phyloP scores from a whole-genome alignment of 1,140 invertebrate genomes.

The Aphidius ervi region DNA sequence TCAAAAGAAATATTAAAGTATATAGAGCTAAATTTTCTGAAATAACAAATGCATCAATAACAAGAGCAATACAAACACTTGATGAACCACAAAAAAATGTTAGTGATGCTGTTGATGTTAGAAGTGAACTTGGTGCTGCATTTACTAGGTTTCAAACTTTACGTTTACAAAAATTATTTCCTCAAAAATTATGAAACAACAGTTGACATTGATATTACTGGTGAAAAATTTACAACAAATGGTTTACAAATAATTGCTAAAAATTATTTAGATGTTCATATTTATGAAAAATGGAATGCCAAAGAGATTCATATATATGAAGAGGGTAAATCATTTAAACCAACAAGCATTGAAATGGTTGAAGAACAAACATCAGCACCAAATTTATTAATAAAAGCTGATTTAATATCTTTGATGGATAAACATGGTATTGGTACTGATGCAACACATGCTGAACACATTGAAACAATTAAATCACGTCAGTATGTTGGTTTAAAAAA shows the following conservation, averaged over 20 bases:
- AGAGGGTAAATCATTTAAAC: constrained; percentile 73
- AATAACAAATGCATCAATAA: constrained; percentile 80
- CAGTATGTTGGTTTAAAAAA: constrained; percentile 79
- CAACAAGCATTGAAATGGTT: constrained; percentile 76
- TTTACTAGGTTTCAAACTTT: constrained; percentile 99
- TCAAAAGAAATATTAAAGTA: constrained; percentile 74
- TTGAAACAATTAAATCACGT: constrained; percentile 92
- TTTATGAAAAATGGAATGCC: constrained; percentile 94
- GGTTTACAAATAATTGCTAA: constrained; percentile 87
- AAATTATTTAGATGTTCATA: constrained; percentile 97
- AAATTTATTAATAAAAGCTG: constrained; percentile 89
- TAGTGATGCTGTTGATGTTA: constrained; percentile 93
- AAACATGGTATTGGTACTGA: constrained; percentile 99
- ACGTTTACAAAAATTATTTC: constrained; percentile 81
- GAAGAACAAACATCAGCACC: constrained; percentile 83
- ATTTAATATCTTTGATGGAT: constrained; percentile 98
- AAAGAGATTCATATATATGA: constrained; percentile 84
- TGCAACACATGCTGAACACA: constrained; percentile 99
- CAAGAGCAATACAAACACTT: constrained; percentile 78
- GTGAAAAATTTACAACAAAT: constrained; percentile 81
- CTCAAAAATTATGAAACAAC: constrained; percentile 78
- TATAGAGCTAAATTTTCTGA: constrained; percentile 95
- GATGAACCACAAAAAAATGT: constrained; percentile 75
- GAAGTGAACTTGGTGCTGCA: constrained; percentile 91
- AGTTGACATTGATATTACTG: constrained; percentile 80